These are phyloP conservation scores for Keiferia lycopersicella DNA, from an alignment of 2,888 invertebrate genomes.

Conservation along the genomic window DNA sequence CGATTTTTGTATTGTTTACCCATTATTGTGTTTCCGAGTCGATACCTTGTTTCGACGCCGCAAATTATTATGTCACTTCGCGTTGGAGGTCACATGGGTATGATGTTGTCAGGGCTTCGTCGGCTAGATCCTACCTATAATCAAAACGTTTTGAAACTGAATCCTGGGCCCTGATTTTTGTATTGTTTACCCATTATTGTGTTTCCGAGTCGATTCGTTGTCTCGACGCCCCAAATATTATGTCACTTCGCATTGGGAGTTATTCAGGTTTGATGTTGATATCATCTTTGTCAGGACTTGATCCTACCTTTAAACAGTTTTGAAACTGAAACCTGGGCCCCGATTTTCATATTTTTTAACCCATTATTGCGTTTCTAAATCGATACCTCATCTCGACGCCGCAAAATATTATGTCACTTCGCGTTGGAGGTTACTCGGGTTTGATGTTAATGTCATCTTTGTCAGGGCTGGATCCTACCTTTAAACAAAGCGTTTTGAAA, in stretches of 20 bases:
- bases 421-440: conserved; percentile 50
- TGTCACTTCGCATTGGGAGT: conserved; percentile 58
- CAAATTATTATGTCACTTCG: conserved; percentile 61
- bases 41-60: conserved; percentile 52
- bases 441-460: conserved; percentile 33
- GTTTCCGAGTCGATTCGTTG: conserved; percentile 63
- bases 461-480: too few species aligned
- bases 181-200: too few species aligned
- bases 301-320: neutral
- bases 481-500: too few species aligned
- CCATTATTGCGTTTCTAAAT: conserved; percentile 72
- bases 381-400: conserved; percentile 52
- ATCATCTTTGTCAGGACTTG: conserved; percentile 3
- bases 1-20: too few species aligned
- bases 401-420: conserved; percentile 61
- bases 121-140: too few species aligned
- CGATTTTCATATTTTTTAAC: too few species aligned
- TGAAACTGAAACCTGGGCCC: neutral
- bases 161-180: too few species aligned
- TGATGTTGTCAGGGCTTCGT: too few species aligned
- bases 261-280: conserved; percentile 39
- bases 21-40: conserved; percentile 72
- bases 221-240: conserved; percentile 55
- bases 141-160: too few species aligned
- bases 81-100: conserved; percentile 55